A percentile compares a stretch with the other conserved stretches of the same genome.
These are phyloP conservation scores for Picathartes gymnocephalus DNA, from an alignment of 2,113 vertebrate genomes.

Conservation along the genomic window DNA sequence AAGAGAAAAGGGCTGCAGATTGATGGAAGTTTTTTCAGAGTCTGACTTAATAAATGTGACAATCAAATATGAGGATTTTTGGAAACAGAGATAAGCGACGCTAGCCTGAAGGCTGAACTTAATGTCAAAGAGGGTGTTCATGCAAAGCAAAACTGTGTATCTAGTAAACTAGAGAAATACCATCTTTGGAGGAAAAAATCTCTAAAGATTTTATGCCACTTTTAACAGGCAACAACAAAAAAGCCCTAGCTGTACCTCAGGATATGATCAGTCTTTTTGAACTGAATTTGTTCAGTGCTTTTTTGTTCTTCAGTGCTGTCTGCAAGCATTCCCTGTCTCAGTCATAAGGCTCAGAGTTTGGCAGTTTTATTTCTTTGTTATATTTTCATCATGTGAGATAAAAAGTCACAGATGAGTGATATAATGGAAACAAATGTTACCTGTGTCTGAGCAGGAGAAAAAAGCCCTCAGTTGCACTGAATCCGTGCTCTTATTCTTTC, in stretches of 20 bases:
- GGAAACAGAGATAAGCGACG: conserved; percentile 26
- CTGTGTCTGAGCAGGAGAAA: conserved; percentile 56
- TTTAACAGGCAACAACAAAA: conserved; percentile 67
- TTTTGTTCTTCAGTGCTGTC: conserved; percentile 60
- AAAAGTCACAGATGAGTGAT: conserved; percentile 60
- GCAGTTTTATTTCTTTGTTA: conserved; percentile 68
- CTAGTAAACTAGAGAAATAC: conserved; percentile 56
- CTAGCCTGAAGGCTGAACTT: conserved; percentile 46
- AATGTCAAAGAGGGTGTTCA: conserved; percentile 55
- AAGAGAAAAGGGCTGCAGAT: not conserved
- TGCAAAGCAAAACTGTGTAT: conserved; percentile 60
- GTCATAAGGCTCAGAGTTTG: conserved; percentile 49
- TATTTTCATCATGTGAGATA: conserved; percentile 67
- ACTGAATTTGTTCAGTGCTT: conserved; percentile 65
- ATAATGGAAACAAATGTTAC: conserved; percentile 67
- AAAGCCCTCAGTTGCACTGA: conserved; percentile 18
- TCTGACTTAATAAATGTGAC: conserved; percentile 15
- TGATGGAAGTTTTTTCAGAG: not conserved
- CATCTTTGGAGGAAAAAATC: conserved; percentile 51
- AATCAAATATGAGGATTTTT: conserved; percentile 55
- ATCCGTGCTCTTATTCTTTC: not conserved
- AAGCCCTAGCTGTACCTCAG: conserved; percentile 54
- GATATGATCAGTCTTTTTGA: conserved; percentile 71
- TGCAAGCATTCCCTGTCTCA: conserved; percentile 52
- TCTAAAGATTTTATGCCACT: conserved; percentile 66